Evolutionary conservation across 2,888 invertebrate genomes (phyloP).

Genomic region (Mechanitis mazaeus): DNA sequence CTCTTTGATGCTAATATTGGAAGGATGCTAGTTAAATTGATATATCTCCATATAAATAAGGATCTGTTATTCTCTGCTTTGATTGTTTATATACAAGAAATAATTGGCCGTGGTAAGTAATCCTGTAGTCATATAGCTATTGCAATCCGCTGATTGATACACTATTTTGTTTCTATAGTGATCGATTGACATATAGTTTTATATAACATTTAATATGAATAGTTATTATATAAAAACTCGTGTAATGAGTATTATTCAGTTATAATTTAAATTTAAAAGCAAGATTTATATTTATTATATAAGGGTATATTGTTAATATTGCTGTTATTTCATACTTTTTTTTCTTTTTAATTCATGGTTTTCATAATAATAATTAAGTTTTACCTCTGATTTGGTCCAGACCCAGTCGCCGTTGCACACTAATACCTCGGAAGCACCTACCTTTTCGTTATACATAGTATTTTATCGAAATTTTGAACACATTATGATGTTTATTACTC

Average conservation of each 20-base stretch:
- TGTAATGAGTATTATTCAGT: background rate
- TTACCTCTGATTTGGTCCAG: background rate
- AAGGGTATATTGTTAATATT: too few species aligned
- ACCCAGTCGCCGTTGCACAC: background rate
- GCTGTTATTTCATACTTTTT: too few species aligned
- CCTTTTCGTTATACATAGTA: constrained; percentile 10
- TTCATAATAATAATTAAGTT: background rate
- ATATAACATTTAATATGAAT: background rate
- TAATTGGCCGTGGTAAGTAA: background rate
- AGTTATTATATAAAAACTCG: too few species aligned
- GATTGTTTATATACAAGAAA: background rate
- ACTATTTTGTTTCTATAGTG: too few species aligned
- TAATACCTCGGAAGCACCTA: constrained; percentile 6
- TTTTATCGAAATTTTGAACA: constrained; percentile 14
- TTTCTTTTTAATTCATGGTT: too few species aligned
- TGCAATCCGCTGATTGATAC: background rate
- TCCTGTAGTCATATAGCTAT: background rate
- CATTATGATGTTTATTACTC: constrained; percentile 21
- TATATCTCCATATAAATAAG: background rate
- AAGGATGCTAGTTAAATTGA: constrained; percentile 24
- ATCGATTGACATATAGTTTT: too few species aligned
- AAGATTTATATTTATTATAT: background rate
- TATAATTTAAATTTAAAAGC: background rate
- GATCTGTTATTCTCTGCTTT: background rate
- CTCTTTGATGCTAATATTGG: constrained; percentile 29